A percentile compares a stretch with the other conserved stretches of the same genome.
Evolutionary conservation across 2,888 invertebrate genomes (phyloP).

Genomic region (Cantharis flavilabris): DNA sequence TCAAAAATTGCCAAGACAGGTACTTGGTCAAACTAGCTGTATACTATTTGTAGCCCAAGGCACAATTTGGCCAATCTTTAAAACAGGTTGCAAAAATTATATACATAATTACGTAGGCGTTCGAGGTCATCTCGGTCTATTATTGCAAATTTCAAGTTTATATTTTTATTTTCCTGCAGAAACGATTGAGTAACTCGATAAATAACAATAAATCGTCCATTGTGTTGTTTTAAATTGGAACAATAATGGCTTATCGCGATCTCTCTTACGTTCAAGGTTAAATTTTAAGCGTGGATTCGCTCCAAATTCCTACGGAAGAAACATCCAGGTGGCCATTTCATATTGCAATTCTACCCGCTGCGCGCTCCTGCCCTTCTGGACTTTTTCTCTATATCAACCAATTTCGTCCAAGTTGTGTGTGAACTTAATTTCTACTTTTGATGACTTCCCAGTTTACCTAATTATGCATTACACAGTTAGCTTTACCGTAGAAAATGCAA

Average conservation of each 20-base stretch:
- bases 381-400: not conserved
- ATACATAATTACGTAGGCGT: constrained; percentile 1
- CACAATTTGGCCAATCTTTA: not conserved
- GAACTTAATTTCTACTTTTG: not conserved
- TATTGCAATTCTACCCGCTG: not conserved
- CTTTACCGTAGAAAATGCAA: not conserved
- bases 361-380: not conserved
- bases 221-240: not conserved
- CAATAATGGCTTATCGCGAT: not conserved
- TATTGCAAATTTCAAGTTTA: constrained; percentile 2
- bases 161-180: not conserved
- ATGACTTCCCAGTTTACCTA: not conserved
- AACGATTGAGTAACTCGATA: not conserved
- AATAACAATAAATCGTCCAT: not conserved
- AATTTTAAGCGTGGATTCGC: not conserved
- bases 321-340: not conserved
- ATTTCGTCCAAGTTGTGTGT: not conserved
- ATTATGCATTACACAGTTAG: not conserved
- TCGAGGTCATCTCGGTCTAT: constrained; percentile 1
- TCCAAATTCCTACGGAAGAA: not conserved
- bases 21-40: not conserved
- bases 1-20: not conserved
- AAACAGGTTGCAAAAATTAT: constrained; percentile 4
- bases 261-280: not conserved
- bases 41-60: not conserved